Evolutionary conservation across 2,113 vertebrate species (phyloP).

Genomic region (Condylura cristata): DNA sequence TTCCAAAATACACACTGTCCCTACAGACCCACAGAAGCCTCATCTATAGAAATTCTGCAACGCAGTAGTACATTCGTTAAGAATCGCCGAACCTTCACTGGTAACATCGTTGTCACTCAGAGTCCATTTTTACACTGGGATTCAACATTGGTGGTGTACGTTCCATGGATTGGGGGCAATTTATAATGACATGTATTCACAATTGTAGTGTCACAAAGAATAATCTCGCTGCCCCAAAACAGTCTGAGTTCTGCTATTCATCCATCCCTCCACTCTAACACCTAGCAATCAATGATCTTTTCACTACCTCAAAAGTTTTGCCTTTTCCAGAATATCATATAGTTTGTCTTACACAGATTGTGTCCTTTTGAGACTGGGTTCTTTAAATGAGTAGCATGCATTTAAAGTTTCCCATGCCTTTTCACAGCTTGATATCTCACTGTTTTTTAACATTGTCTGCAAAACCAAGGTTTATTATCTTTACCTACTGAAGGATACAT

Average conservation of each 20-base stretch:
- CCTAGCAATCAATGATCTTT: background rate
- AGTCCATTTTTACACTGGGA: background rate
- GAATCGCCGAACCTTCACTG: background rate
- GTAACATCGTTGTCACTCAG: background rate
- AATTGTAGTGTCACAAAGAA: background rate
- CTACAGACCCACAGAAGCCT: background rate
- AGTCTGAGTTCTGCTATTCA: background rate
- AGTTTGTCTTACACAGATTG: background rate
- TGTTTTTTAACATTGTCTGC: background rate
- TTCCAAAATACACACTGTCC: background rate
- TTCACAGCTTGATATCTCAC: background rate
- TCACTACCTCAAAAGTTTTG: background rate
- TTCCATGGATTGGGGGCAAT: background rate
- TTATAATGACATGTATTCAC: background rate
- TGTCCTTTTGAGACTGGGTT: background rate
- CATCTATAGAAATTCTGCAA: background rate
- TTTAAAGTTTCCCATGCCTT: background rate
- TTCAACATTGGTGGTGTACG: background rate
- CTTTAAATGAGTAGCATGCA: background rate
- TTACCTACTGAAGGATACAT: background rate
- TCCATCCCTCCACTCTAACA: no score
- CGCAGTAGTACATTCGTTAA: background rate
- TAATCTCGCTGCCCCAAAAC: background rate
- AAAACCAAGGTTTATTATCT: background rate
- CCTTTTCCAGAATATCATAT: background rate